phyloP scores from a whole-genome alignment of 2,888 invertebrate genomes.

The Protodeltote pygarga region DNA sequence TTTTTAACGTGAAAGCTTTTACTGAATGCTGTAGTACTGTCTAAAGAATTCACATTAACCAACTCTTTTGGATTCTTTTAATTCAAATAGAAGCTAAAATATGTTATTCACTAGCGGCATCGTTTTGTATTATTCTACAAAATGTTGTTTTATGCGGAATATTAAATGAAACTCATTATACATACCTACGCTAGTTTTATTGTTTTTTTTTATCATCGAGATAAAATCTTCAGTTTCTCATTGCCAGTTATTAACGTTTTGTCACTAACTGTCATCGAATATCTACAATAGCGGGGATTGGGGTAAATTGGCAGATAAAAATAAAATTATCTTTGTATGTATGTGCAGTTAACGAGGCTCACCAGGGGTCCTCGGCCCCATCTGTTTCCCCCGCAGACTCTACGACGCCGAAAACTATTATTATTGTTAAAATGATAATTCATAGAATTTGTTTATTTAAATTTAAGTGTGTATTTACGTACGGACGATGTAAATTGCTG shows the following conservation, averaged over 20 bases:
- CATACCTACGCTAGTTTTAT: conserved; percentile 1
- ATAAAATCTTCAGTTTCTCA: conserved; percentile 32
- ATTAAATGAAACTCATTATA: conserved; percentile 1
- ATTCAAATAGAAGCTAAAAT: conserved; percentile 29
- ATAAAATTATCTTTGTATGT: conserved; percentile 79
- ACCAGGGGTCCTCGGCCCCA: conserved; percentile 71
- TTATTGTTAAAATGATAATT: conserved; percentile 57
- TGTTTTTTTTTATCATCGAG: conserved; percentile 1
- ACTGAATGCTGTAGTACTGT: conserved; percentile 47
- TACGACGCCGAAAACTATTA: conserved; percentile 74
- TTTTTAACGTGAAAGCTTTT: conserved; percentile 53
- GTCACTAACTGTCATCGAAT: conserved; percentile 69
- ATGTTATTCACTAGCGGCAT: conserved; percentile 11
- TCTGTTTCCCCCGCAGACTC: conserved; percentile 74
- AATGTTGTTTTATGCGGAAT: conserved; percentile 3
- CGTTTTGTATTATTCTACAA: not conserved
- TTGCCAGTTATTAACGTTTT: conserved; percentile 49
- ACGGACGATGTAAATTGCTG: conserved; percentile 34
- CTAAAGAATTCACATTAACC: conserved; percentile 47
- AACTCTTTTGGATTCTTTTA: conserved; percentile 38
- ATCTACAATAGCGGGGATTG: conserved; percentile 77
- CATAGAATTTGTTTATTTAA: conserved; percentile 51
- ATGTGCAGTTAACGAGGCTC: conserved; percentile 77
- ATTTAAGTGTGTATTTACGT: conserved; percentile 29
- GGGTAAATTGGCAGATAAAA: conserved; percentile 85